A percentile compares a stretch with the other conserved stretches of the same genome.
Evolutionary conservation across 2,113 vertebrate species (phyloP).

Genomic region (Azemiops feae): DNA sequence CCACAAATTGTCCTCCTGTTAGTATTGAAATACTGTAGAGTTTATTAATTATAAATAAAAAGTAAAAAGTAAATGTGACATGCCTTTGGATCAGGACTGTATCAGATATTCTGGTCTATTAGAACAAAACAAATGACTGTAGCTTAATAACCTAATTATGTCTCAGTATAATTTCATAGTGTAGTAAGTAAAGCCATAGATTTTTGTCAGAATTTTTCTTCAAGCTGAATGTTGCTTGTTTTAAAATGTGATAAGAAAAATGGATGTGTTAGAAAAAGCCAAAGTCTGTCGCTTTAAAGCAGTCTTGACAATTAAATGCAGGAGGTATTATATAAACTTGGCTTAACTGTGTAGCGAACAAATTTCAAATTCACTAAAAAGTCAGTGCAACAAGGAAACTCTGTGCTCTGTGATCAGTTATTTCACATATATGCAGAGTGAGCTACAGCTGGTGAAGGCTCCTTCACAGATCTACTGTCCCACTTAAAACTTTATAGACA

Average conservation of each 20-base stretch:
- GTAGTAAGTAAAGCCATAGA: not conserved
- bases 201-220: not conserved
- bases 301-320: not conserved
- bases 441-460: too few species aligned
- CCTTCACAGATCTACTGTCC: not conserved
- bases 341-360: not conserved
- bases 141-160: not conserved
- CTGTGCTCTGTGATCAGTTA: not conserved
- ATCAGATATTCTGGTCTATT: not conserved
- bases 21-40: not conserved
- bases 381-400: not conserved
- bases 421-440: not conserved
- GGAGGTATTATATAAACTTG: not conserved
- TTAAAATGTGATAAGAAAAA: not conserved
- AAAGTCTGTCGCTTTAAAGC: not conserved
- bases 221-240: not conserved
- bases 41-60: not conserved
- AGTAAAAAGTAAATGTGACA: not conserved
- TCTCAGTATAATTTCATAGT: not conserved
- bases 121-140: not conserved
- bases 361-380: not conserved
- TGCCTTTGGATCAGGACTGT: not conserved
- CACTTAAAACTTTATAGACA: not conserved
- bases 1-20: not conserved
- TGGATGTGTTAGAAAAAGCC: not conserved